These are phyloP conservation scores for Bovichtus variegatus DNA, from an alignment of 2,797 vertebrate genomes.

Conservation along the genomic window DNA sequence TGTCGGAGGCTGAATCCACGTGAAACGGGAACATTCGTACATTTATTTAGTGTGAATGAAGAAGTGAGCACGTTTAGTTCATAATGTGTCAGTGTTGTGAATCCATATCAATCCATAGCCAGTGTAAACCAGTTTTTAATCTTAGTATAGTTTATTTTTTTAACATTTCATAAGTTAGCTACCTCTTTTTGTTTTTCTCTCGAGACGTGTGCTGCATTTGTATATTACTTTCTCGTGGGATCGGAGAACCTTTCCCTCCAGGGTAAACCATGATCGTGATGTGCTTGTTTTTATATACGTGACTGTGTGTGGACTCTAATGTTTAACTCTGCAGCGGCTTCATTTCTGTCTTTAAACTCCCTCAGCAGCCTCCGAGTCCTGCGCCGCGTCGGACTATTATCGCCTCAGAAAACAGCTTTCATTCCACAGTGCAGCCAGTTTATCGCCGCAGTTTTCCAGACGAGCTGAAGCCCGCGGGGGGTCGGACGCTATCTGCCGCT, in stretches of 20 bases:
- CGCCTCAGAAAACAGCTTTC: constrained; percentile 24
- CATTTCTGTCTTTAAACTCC: constrained; percentile 7
- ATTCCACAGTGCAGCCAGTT: constrained; percentile 46
- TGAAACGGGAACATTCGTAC: background rate
- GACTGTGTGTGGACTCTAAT: constrained; percentile 32
- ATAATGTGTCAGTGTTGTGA: constrained; percentile 23
- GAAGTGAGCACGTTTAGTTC: no score
- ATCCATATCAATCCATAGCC: constrained; percentile 47
- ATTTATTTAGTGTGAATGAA: background rate
- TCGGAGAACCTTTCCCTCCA: constrained; percentile 19
- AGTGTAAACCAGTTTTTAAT: constrained; percentile 47
- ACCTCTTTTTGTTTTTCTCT: constrained; percentile 66
- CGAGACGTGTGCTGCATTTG: constrained; percentile 33
- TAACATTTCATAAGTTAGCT: constrained; percentile 69
- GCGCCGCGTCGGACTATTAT: background rate
- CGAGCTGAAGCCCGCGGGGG: constrained; percentile 28
- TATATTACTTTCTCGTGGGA: constrained; percentile 41
- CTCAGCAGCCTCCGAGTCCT: background rate
- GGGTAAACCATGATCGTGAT: constrained; percentile 41
- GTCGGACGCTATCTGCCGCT: constrained; percentile 50
- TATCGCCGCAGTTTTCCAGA: constrained; percentile 34
- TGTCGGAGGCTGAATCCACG: background rate
- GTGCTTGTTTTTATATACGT: constrained; percentile 42
- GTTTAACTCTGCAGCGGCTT: constrained; percentile 25
- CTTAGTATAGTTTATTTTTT: constrained; percentile 55